Base-by-base conservation (phyloP, 2,888 invertebrate genomes). In the Lissonota sp. region DNA sequence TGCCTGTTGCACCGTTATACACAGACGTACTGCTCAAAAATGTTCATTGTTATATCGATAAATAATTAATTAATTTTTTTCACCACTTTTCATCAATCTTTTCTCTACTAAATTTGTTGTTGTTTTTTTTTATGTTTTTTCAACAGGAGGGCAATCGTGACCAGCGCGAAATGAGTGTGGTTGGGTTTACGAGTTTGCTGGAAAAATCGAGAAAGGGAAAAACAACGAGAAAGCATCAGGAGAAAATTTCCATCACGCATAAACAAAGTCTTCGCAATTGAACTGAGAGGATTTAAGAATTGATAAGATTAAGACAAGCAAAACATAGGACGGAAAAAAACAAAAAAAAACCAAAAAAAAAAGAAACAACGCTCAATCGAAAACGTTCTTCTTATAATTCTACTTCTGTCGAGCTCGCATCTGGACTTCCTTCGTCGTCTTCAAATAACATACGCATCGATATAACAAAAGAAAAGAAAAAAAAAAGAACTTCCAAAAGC, bases 111-210 rank as follows among this genome's bases (percentile, higher is more conserved):
- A 62, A 44, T 58, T 6, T n/a, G n/a, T n/a, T n/a, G n/a, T n/a
- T n/a, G n/a, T n/a, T 55, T 8, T 60, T 64, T 26, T 49, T 42
- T 44, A 63, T 63, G 73, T 70, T 62, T 72, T 71, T 66, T 71
- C 40, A 40, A 51, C 86, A 89, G 90, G 81, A 79, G 79, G 83
- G 80, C 77, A 80, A 83, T 83, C 75, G 84, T 80, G 83, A 84
- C 82, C 83, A 84, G 82, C 84, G 83, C 91, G 92, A 89, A 87
- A 92, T 92, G 92, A 91, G 85, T 89, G 83, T 84, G 86, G 85
- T 79, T 83, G 86, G 84, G 81, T 80, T 80, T 83, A 74, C 82
- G 84, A 85, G 70, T 83, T 83, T 73, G 79, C 74, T 77, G 67
- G 63, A 79, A 70, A 69, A 84, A 81, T 81, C 82, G 83, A 80